Evolutionary conservation across 1,140 invertebrate genomes (phyloP).

Genomic region (Bombus sylvicola): DNA sequence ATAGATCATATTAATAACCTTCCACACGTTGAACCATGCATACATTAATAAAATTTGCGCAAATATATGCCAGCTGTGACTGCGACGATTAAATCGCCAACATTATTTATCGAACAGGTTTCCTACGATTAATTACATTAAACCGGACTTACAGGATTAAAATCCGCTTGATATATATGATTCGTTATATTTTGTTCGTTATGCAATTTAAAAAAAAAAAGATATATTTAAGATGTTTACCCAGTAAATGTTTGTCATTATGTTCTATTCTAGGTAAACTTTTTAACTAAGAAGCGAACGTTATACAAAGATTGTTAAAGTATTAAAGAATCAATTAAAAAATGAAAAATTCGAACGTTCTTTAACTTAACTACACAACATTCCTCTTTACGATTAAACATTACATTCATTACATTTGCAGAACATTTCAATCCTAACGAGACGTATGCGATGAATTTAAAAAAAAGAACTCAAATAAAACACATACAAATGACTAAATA

Average conservation of each 20-base stretch:
- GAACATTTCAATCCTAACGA: not conserved
- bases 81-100: not conserved
- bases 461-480: not conserved
- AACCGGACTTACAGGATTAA: not conserved
- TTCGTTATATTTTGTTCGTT: not conserved
- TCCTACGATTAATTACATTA: constrained; percentile 19
- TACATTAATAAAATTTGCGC: constrained; percentile 39
- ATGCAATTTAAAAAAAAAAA: too few species aligned
- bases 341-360: too few species aligned
- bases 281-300: too few species aligned
- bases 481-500: not conserved
- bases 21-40: not conserved
- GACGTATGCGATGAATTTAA: not conserved
- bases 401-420: too few species aligned
- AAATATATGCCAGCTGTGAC: not conserved
- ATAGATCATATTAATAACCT: constrained; percentile 18
- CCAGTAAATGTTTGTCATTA: too few species aligned
- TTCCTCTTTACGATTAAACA: too few species aligned
- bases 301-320: too few species aligned
- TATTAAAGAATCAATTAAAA: too few species aligned
- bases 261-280: too few species aligned
- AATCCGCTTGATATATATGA: not conserved
- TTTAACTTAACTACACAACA: too few species aligned
- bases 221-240: too few species aligned
- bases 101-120: constrained; percentile 23